Conservation (phyloP, 2,797 vertebrate species). For the Momotus momota region DNA sequence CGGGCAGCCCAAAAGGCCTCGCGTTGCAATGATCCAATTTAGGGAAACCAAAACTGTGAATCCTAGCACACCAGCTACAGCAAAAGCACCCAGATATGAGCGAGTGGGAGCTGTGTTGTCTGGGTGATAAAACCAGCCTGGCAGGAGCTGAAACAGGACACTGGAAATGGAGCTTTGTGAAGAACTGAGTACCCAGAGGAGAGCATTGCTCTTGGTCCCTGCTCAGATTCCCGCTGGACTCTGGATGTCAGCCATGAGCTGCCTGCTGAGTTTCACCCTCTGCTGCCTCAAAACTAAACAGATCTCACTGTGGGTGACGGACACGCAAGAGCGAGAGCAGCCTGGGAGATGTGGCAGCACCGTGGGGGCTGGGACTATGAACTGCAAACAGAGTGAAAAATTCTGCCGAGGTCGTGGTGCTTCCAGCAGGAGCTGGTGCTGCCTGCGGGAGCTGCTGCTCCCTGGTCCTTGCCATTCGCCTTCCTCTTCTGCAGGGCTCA, state of each 20-base stretch:
- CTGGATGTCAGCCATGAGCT: rapidly evolving
- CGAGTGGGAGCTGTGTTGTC: not conserved
- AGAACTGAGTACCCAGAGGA: not conserved
- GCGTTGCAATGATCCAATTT: not conserved
- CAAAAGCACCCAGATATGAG: not conserved
- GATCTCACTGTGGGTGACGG: not conserved
- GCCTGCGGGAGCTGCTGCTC: not conserved
- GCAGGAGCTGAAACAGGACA: not conserved
- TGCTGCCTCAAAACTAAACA: rapidly evolving
- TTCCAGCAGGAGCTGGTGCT: not conserved
- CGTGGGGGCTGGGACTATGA: not conserved
- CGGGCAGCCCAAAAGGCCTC: not conserved
- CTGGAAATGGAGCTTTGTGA: not conserved
- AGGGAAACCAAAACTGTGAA: not conserved
- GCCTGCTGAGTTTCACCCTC: not conserved
- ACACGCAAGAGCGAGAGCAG: rapidly evolving
- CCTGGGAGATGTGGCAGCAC: not conserved
- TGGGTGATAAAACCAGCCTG: not conserved
- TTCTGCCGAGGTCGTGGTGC: rapidly evolving
- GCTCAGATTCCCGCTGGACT: not conserved
- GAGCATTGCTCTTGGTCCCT: not conserved
- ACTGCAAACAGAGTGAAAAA: not conserved
- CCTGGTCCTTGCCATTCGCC: too few species aligned
- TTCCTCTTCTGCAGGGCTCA: not conserved
- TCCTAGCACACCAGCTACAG: not conserved